Conservation (phyloP, 1,140 invertebrate species). For the Idris sp. region DNA sequence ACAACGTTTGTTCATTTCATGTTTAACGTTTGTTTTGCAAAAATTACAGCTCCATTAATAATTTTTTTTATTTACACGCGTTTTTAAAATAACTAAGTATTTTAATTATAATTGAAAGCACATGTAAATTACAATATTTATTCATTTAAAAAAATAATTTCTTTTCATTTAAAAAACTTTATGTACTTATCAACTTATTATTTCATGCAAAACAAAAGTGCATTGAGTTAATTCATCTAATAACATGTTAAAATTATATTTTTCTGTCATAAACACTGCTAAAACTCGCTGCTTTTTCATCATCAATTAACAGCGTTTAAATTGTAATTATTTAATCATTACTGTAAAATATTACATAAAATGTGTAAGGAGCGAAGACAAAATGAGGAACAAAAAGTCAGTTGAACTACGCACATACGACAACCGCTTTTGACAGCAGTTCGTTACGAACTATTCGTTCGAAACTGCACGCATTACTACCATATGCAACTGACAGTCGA, state of each 20-base stretch:
- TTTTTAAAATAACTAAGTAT: too few relatives aligned
- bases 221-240: too few relatives aligned
- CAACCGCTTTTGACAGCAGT: slow-evolving; percentile 58
- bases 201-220: too few relatives aligned
- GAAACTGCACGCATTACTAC: slow-evolving; percentile 52
- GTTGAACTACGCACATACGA: slow-evolving; percentile 17
- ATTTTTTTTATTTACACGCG: slow-evolving; percentile 74
- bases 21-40: slow-evolving; percentile 25
- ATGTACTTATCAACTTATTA: too few relatives aligned
- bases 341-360: slow-evolving; percentile 36
- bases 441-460: slow-evolving; percentile 55
- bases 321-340: slow-evolving; percentile 45
- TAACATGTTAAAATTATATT: too few relatives aligned
- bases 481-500: slow-evolving; percentile 56
- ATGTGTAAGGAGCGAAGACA: background rate
- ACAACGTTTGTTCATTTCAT: slow-evolving; percentile 30
- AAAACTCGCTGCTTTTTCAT: slow-evolving; percentile 26
- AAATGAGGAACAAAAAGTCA: background rate
- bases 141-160: too few relatives aligned
- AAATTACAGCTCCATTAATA: slow-evolving; percentile 59
- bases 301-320: slow-evolving; percentile 68
- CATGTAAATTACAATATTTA: too few relatives aligned
- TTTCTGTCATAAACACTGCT: too few relatives aligned
- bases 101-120: too few relatives aligned
- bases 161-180: too few relatives aligned